phyloP scores from a whole-genome alignment of 2,888 invertebrate genomes.

The Neelides folsomi region DNA sequence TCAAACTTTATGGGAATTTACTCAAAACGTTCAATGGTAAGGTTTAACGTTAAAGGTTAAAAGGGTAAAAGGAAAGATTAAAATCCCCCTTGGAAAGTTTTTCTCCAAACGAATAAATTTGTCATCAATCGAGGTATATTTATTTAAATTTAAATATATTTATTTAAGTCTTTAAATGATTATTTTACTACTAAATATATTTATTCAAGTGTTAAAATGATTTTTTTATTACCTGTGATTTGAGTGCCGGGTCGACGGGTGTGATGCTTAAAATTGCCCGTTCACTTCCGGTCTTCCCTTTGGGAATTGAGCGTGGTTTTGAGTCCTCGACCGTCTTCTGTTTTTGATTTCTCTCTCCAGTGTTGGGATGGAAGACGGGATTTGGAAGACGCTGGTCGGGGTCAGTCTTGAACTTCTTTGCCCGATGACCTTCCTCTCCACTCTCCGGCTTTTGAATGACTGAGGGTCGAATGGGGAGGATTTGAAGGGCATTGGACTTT shows the following conservation, averaged over 20 bases:
- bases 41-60: too few species aligned
- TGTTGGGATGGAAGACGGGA: not conserved
- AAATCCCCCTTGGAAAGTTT: too few species aligned
- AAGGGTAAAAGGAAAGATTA: too few species aligned
- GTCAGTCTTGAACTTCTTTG: not conserved
- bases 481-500: constrained; percentile 30
- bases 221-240: constrained; percentile 1
- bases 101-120: too few species aligned
- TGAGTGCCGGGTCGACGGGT: constrained; percentile 7
- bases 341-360: not conserved
- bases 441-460: constrained; percentile 19
- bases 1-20: too few species aligned
- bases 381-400: not conserved
- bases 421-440: constrained; percentile 3
- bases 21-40: too few species aligned
- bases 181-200: too few species aligned
- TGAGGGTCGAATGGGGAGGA: constrained; percentile 26
- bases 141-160: too few species aligned
- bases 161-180: too few species aligned
- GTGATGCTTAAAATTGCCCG: constrained; percentile 13
- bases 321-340: not conserved
- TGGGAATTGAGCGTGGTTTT: not conserved
- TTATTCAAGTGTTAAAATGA: too few species aligned
- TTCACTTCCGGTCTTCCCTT: constrained; percentile 4
- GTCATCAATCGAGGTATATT: too few species aligned